A percentile compares a stretch with the other conserved stretches of the same genome.
Evolutionary conservation across 2,113 vertebrate species (phyloP).

Genomic region (Alaudala cheleensis): DNA sequence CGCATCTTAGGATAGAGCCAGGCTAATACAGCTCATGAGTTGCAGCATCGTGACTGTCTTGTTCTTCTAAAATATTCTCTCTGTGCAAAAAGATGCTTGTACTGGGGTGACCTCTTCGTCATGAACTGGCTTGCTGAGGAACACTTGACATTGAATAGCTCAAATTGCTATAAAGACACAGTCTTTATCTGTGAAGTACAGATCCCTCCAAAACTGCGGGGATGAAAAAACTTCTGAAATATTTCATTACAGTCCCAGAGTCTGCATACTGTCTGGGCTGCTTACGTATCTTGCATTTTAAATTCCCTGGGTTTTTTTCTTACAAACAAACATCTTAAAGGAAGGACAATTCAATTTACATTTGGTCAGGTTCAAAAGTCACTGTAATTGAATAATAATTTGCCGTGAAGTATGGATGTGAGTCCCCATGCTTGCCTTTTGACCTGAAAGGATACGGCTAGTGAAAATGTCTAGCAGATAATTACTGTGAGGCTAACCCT

Average conservation of each 20-base stretch:
- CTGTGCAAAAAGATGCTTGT: not conserved
- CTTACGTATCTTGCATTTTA: not conserved
- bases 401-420: not conserved
- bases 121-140: not conserved
- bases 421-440: conserved; percentile 34
- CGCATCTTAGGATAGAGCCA: not conserved
- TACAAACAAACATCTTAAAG: not conserved
- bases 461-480: conserved; percentile 71
- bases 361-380: conserved; percentile 19
- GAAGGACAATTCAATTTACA: conserved; percentile 27
- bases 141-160: not conserved
- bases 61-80: not conserved
- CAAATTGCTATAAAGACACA: not conserved
- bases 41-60: not conserved
- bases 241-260: not conserved
- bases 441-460: conserved; percentile 67
- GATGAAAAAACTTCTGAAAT: not conserved
- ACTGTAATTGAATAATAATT: conserved; percentile 53
- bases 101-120: not conserved
- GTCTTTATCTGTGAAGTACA: not conserved
- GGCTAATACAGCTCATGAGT: not conserved
- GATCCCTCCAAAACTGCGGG: not conserved
- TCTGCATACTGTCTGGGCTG: not conserved
- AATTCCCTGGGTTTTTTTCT: not conserved
- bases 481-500: conserved; percentile 74